Base-by-base conservation (phyloP, 2,888 invertebrate species). In the Ectobius pallidus region DNA sequence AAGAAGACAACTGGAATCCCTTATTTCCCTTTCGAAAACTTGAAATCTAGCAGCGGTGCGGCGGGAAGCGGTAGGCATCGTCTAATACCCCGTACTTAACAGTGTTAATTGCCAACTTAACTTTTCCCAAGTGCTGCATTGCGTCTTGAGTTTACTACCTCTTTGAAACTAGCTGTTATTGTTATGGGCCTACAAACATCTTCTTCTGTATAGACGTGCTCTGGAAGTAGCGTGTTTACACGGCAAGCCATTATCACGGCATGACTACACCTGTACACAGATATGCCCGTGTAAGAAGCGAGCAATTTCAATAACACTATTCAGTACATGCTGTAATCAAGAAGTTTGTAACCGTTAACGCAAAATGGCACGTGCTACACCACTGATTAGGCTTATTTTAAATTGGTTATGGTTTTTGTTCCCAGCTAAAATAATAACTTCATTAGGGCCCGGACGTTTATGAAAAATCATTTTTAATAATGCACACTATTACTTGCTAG, bases 101-200 rank as follows among this genome's bases (percentile, higher is more conserved):
- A 71, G 73, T 74, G 76, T 76, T 75, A 76, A 76, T 76, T 76
- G 76, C 76, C 62, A 73, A 72, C 74, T 74, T 75, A 75, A 75
- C 74, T 75, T 75, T 75, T 65, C 72, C 75, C 75, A 71, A 73
- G 71, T 70, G 73, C 70, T 75, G 75, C 73, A 65, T 65, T 65
- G 65, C 74, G 74, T 74, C 74, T 74, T 68, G 71, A 69, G 65
- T 65, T 65, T 65, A 58, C 27, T 58, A 25, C 27, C 65, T 46
- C 46, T 46, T 65, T 30, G 44, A 65, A 65, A 65, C 55, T 71
- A 69, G 69, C 25, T 73, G 62, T 73, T 73, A 69, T 73, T 69
- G 69, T 46, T 62, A 49, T 63, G 62, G 62, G 30, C 65, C 65
- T 30, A 18, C 25, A 44, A 61, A 39, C 46, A 46, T 65, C 65